These are phyloP conservation scores for Mallotus villosus DNA, from an alignment of 2,797 vertebrate genomes.

Conservation along the genomic window DNA sequence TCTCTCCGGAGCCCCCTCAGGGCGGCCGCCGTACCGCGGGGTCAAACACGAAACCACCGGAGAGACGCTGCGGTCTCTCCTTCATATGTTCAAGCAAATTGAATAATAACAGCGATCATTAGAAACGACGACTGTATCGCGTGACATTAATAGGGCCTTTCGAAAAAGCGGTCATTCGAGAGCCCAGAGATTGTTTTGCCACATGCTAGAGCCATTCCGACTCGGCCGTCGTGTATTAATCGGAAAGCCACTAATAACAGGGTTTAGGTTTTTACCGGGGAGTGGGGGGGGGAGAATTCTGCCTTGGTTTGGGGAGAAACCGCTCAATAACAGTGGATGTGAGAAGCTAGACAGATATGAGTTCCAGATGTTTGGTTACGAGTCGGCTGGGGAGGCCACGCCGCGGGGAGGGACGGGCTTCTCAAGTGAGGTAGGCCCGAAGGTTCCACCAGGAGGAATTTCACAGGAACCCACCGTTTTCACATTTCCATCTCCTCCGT, in stretches of 20 bases:
- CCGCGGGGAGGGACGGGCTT: constrained; percentile 54
- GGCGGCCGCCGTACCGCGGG: constrained; percentile 16
- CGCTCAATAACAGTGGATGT: constrained; percentile 61
- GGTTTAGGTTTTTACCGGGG: constrained; percentile 63
- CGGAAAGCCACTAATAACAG: constrained; percentile 68
- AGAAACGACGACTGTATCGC: constrained; percentile 64
- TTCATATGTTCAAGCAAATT: constrained; percentile 39
- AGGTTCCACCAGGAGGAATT: constrained; percentile 46
- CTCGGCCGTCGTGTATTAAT: constrained; percentile 62
- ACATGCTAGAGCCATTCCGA: constrained; percentile 59
- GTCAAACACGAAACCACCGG: constrained; percentile 42
- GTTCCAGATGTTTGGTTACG: constrained; percentile 75
- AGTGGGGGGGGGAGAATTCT: constrained; percentile 63
- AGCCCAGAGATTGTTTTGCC: constrained; percentile 61
- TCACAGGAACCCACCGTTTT: constrained; percentile 51
- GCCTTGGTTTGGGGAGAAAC: constrained; percentile 65
- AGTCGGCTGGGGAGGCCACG: constrained; percentile 60
- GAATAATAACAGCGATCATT: constrained; percentile 63
- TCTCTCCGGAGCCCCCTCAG: constrained; percentile 30
- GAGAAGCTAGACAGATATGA: constrained; percentile 63
- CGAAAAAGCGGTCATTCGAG: constrained; percentile 65
- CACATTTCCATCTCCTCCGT: constrained; percentile 51
- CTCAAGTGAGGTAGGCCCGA: constrained; percentile 46
- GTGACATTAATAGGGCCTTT: constrained; percentile 59
- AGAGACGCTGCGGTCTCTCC: constrained; percentile 26